Percentiles rank a stretch among this genome's conserved stretches.
phyloP scores from a whole-genome alignment of 2,113 vertebrate genomes.

The Planiliza haematocheilus region DNA sequence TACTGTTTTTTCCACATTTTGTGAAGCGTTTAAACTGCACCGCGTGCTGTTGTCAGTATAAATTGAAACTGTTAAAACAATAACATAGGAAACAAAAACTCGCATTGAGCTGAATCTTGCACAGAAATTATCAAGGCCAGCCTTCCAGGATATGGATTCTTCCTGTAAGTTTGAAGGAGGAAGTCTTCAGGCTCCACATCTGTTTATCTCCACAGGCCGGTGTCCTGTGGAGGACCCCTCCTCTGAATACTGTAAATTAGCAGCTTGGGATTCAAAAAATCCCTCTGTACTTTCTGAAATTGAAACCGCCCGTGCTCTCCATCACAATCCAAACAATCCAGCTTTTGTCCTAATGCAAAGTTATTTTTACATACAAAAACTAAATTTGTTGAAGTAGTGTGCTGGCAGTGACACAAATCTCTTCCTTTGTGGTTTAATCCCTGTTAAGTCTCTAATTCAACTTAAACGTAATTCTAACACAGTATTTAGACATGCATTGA shows the following conservation, averaged over 20 bases:
- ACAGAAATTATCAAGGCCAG: background rate
- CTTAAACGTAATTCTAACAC: slow-evolving; percentile 16
- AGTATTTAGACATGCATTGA: slow-evolving; percentile 16
- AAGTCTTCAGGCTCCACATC: slow-evolving; percentile 48
- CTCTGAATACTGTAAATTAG: slow-evolving; percentile 12
- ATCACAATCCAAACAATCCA: no score
- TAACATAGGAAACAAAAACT: background rate
- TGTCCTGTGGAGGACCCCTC: slow-evolving; percentile 24
- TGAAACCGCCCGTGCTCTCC: background rate
- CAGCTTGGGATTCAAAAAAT: slow-evolving; percentile 2
- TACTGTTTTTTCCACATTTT: slow-evolving; percentile 12
- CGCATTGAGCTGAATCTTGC: background rate
- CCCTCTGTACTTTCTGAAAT: background rate
- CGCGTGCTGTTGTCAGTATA: background rate
- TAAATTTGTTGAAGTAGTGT: background rate
- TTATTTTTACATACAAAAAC: background rate
- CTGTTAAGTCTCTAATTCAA: background rate
- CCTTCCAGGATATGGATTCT: slow-evolving; percentile 13
- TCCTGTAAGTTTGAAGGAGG: slow-evolving; percentile 59
- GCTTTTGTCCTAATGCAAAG: background rate
- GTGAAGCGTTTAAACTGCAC: background rate
- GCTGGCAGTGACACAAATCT: background rate
- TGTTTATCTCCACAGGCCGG: slow-evolving; percentile 50
- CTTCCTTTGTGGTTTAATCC: background rate
- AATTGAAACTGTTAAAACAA: background rate